Base-by-base conservation (phyloP, 2,113 vertebrate genomes). In the Oxygymnocypris stewartii region DNA sequence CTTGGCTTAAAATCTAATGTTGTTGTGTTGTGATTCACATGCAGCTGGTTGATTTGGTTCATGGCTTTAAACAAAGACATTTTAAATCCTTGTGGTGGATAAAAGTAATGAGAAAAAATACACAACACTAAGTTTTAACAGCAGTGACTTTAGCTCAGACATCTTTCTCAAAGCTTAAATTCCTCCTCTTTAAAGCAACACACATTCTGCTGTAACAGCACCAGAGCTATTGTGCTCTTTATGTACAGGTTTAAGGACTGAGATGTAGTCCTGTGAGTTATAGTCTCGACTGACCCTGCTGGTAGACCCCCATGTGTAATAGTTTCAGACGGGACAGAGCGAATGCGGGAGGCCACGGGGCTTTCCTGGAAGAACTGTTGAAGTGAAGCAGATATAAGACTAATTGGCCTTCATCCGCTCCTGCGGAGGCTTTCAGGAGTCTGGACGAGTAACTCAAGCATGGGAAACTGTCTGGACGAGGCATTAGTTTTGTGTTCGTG, bases 331-430 rank as follows among this genome's bases (percentile, higher is more conserved):
- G 54, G 74, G 51, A 40, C 23, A 79, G 35, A 79, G 42, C 12
- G 13, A 65, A 65, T 12, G 61, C 4, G 0, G 59, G 59, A 23
- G 86, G 23, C 69, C 74, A 77, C n/a, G 0, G 37, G 87, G 61
- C 12, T 84, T 83, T 84, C 87, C 86, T 61, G 49, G 82, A 63
- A 84, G 86, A 90, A 86, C 69, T 69, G 84, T 87, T 90, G 88
- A 92, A 87, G 81, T 90, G 89, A 91, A 91, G 90, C 88, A 88
- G 87, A 89, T 87, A 87, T 51, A 44, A 28, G 84, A 65, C 31
- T 91, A 90, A 90, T 91, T 90, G 80, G 81, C 49, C n/a, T 82
- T n/a, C 57, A 23, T 1, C 57, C 57, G 7, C 57, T 59, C 8
- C 79, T 42, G 86, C 63, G 14, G 75, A 80, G 76, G 71, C 76